Base-by-base conservation (phyloP, 2,797 vertebrate genomes). In the Gadopsis bispinosus region DNA sequence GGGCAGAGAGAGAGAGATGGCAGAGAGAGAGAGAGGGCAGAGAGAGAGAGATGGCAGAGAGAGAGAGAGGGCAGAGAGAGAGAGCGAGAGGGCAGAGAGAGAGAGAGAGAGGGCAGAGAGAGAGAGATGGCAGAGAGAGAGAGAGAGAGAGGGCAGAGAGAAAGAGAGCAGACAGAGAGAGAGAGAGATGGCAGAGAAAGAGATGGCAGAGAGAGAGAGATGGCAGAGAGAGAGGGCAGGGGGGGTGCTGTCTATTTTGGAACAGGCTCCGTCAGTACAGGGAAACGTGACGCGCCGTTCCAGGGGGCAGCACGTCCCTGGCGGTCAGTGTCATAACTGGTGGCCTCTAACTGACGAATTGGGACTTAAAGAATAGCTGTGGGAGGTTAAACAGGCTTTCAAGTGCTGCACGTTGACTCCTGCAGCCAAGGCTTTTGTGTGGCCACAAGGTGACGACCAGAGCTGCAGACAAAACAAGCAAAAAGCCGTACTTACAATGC, bases 221-320 rank as follows among this genome's bases (percentile, higher is more conserved):
- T 75, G 26, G 26, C 26, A 26, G 65, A 68, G 75, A 79, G 58
- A 17, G 59, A 35, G 77, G 35, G 76, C 3, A 45, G 73, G 77
- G 61, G 74, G 86, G 76, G 73, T 81, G 77, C 80, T 73, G 73
- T 91, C 94, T 95, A 95, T 96, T 96, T 96, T 95, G 77, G 94
- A 94, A 85, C 75, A 43, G 82, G 83, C 90, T 81, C 83, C 79
- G 83, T 91, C 83, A 83, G 87, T 79, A 26, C 87, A 68, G 68
- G 83, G 77, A 91, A 86, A 86, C 88, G 91, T 87, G 85, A 86
- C 83, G 79, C 85, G 79, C 73, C 45, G 80, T 65, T 81, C 39
- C 83, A 64, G 76, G 70, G 70, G 75, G 75, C 70, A 48, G 73
- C 73, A 74, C 76, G 82, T 60, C 69, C 64, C 60, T 37, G 58